Evolutionary conservation across 2,888 invertebrate genomes (phyloP).

Genomic region (Strigamia crassipes): DNA sequence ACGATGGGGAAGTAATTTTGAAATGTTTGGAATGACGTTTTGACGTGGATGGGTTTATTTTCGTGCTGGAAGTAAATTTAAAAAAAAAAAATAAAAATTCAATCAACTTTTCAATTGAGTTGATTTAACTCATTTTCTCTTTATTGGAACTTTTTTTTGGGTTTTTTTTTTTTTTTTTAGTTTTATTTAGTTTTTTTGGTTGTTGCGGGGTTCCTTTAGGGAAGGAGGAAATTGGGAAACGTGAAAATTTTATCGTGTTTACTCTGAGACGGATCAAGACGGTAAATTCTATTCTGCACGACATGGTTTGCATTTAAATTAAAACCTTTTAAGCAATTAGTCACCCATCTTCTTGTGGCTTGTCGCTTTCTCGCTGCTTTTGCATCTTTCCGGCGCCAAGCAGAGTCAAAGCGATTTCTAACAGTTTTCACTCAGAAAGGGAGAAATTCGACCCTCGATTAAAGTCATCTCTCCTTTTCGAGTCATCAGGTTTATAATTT

Average conservation of each 20-base stretch:
- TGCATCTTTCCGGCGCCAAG: neutral
- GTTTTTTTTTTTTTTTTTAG: neutral
- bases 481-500: no score
- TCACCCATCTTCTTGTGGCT: conserved; percentile 1
- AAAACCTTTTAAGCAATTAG: conserved; percentile 21
- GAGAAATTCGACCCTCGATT: no score
- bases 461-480: no score
- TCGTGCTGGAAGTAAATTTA: no score
- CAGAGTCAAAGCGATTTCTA: neutral
- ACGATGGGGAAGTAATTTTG: no score
- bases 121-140: neutral
- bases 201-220: neutral
- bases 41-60: no score
- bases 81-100: no score
- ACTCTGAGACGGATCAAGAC: neutral
- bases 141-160: neutral
- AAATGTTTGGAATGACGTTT: no score
- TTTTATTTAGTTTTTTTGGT: neutral
- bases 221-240: neutral
- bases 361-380: no score
- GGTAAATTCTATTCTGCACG: neutral
- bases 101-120: no score
- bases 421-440: neutral
- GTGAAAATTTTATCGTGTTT: conserved; percentile 16
- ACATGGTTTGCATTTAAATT: neutral